phyloP scores from a whole-genome alignment of 2,797 vertebrate species.

The Helicolenus hilgendorfi region DNA sequence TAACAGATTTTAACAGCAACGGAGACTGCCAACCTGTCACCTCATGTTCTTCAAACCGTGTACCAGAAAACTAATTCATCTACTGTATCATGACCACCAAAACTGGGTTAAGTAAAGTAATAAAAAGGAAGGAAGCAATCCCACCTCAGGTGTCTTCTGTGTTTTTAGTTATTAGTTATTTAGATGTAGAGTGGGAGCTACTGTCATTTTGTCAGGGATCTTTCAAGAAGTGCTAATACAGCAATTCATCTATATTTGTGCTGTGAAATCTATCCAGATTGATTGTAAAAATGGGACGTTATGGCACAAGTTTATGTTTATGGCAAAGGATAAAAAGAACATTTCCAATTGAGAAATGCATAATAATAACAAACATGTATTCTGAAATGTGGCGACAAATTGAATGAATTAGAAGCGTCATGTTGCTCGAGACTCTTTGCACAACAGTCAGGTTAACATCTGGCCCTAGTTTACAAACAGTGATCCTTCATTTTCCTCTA shows the following conservation, averaged over 20 bases:
- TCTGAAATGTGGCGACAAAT: conserved; percentile 24
- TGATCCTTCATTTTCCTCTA: conserved; percentile 69
- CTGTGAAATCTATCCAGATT: neutral
- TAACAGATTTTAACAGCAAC: neutral
- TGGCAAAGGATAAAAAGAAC: neutral
- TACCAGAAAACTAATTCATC: neutral
- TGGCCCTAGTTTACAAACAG: conserved; percentile 63
- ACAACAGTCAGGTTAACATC: conserved; percentile 36
- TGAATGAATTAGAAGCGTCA: neutral
- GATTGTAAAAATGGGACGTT: neutral
- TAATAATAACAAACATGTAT: conserved; percentile 8
- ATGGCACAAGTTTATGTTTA: conserved; percentile 39
- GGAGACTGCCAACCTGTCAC: neutral
- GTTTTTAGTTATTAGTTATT: neutral
- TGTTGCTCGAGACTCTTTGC: conserved; percentile 20
- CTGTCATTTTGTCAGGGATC: neutral
- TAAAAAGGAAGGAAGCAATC: neutral
- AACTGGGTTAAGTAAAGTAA: neutral
- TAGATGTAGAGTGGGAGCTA: neutral
- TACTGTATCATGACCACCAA: neutral
- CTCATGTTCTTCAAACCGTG: conserved; percentile 15
- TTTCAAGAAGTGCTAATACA: conserved; percentile 6
- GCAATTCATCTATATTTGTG: conserved; percentile 1
- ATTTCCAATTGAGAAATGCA: neutral
- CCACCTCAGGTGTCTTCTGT: neutral